Evolutionary conservation across 92 coral and sea anemone species (phyloP).

Genomic region (Diadumene lineata): DNA sequence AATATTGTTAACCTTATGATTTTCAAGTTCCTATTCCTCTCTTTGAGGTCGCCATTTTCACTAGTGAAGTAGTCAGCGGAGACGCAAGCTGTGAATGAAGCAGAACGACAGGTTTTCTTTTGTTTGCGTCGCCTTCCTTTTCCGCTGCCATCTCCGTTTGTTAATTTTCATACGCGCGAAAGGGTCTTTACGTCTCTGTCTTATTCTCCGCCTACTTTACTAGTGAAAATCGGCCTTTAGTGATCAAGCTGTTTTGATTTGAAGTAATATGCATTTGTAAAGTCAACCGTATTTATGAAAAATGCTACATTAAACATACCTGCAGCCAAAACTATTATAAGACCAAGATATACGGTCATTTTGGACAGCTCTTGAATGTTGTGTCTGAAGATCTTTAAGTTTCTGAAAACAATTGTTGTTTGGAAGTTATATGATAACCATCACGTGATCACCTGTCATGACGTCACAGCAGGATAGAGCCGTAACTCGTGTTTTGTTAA

Average conservation of each 20-base stretch:
- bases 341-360: neutral
- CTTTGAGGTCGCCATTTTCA: neutral
- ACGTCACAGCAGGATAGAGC: neutral
- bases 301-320: neutral
- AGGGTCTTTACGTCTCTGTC: too few relatives aligned
- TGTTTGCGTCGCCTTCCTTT: too few relatives aligned
- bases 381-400: neutral
- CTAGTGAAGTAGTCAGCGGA: too few relatives aligned
- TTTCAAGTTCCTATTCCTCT: neutral
- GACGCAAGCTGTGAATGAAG: too few relatives aligned
- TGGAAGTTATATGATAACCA: neutral
- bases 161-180: too few relatives aligned
- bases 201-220: too few relatives aligned
- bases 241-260: neutral
- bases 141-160: too few relatives aligned
- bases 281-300: neutral
- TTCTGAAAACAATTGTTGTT: too few relatives aligned
- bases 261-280: neutral
- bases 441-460: neutral
- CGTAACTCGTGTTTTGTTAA: too few relatives aligned
- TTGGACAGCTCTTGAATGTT: neutral
- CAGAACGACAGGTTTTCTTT: too few relatives aligned
- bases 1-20: neutral
- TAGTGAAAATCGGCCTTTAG: too few relatives aligned
- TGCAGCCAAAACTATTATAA: neutral